Evolutionary conservation across 2,888 invertebrate genomes (phyloP).

Genomic region (Erebia aethiops): DNA sequence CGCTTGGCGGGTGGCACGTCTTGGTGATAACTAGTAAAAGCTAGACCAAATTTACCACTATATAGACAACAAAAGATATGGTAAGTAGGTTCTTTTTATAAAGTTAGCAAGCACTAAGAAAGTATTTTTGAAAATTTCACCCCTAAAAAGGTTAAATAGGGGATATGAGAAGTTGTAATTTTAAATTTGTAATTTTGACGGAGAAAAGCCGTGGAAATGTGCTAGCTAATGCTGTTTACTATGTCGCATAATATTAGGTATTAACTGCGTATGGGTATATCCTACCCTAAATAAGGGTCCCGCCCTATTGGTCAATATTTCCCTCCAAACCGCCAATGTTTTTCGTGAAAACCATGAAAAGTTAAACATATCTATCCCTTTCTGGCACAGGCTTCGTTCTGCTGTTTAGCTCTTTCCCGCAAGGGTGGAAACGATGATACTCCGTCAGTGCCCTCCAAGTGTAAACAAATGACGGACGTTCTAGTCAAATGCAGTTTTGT

Average conservation of each 20-base stretch:
- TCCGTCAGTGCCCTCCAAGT: slow-evolving; percentile 73
- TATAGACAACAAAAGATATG: no score
- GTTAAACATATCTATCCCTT: slow-evolving; percentile 57
- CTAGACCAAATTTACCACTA: not conserved
- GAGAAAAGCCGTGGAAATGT: not conserved
- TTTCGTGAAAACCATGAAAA: slow-evolving; percentile 63
- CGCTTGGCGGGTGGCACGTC: not conserved
- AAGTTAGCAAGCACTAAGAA: no score
- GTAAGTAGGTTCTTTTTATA: no score
- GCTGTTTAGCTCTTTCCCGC: slow-evolving; percentile 58
- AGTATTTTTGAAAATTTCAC: no score
- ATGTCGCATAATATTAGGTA: not conserved
- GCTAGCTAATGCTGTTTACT: not conserved
- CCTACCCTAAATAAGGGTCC: slow-evolving; percentile 25
- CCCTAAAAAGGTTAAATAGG: no score
- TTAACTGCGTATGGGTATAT: slow-evolving; percentile 3
- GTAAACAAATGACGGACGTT: slow-evolving; percentile 73
- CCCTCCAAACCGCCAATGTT: slow-evolving; percentile 58
- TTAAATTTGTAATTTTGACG: not conserved
- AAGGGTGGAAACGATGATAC: slow-evolving; percentile 59
- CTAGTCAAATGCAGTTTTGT: slow-evolving; percentile 25
- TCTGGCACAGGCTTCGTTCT: slow-evolving; percentile 50
- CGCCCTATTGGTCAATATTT: slow-evolving; percentile 61
- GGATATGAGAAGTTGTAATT: not conserved
- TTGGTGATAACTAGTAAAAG: not conserved